phyloP scores from a whole-genome alignment of 2,888 invertebrate genomes.

The Pollenia amentaria region DNA sequence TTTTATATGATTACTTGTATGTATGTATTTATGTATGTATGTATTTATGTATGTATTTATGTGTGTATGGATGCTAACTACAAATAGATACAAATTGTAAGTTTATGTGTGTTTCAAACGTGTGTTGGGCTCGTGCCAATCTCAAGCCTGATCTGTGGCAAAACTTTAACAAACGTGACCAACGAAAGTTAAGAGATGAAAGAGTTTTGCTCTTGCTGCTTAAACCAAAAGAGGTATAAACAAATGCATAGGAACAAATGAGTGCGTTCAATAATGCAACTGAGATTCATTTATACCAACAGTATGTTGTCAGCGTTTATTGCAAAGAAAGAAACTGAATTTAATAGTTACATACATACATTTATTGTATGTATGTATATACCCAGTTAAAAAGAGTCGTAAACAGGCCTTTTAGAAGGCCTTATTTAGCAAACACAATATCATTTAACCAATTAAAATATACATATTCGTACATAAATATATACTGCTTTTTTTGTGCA shows the following conservation, averaged over 20 bases:
- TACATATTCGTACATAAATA: too few relatives aligned
- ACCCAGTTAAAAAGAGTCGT: too few relatives aligned
- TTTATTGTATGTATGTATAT: background rate
- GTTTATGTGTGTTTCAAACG: constrained; percentile 72
- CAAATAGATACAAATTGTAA: constrained; percentile 42
- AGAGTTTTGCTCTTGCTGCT: constrained; percentile 41
- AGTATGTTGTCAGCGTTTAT: background rate
- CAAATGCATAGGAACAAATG: background rate
- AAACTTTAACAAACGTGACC: constrained; percentile 39
- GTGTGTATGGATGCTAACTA: background rate
- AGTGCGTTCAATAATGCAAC: constrained; percentile 34
- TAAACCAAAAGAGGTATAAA: background rate
- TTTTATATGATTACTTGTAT: too few relatives aligned
- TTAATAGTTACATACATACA: background rate
- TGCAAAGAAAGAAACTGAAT: background rate
- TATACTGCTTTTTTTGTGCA: too few relatives aligned
- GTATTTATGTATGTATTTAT: too few relatives aligned
- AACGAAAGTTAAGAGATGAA: constrained; percentile 15
- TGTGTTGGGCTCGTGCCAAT: constrained; percentile 82
- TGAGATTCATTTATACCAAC: constrained; percentile 5
- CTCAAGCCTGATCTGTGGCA: constrained; percentile 62
- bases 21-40: background rate
- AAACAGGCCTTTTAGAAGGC: too few relatives aligned
- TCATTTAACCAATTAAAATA: too few relatives aligned
- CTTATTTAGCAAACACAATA: too few relatives aligned